Base-by-base conservation (phyloP, 2,797 vertebrate species). In the Toxotes lorentzi region DNA sequence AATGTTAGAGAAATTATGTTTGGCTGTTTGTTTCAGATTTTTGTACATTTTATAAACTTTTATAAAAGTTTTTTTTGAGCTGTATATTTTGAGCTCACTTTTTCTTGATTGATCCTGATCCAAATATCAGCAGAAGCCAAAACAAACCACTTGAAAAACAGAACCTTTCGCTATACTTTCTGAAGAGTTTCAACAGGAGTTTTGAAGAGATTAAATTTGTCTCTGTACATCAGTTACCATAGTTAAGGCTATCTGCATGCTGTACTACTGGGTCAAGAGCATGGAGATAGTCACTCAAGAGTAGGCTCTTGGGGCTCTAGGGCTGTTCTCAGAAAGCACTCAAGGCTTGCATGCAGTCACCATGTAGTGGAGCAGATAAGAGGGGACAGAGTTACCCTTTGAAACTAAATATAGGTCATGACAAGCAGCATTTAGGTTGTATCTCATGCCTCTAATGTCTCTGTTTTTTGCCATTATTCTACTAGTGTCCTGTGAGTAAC, bases 291-390 rank as follows among this genome's bases (percentile, higher is more conserved):
- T 80, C 78, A 23, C 67, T 92, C 61, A 85, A 93, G 93, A 92
- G 91, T 54, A 57, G 66, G 85, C 91, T 92, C 88, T 91, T 32
- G 0, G 83, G 82, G 77, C 79, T 90, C 82, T 90, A 83, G 84
- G 81, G 77, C 57, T 48, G 86, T 93, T 94, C 93, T 94, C 91
- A 90, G 90, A 90, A 92, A 92, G 85, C 92, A 93, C 93, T 94
- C 83, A 57, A 69, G 81, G 70, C 70, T 80, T 13, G 84, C 83
- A 84, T 84, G 73, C 84, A 88, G 86, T 89, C 85, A 74, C 86
- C 79, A 70, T 86, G 88, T 90, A 83, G 83, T 83, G 69, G 82
- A 85, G 76, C 81, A 89, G 91, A 94, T 93, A 91, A 92, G 86
- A 86, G 67, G 64, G 76, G 62, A 82, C 84, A 84, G 70, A 86